Conservation (phyloP, 1,140 invertebrate species). For the Drosophila tani region DNA sequence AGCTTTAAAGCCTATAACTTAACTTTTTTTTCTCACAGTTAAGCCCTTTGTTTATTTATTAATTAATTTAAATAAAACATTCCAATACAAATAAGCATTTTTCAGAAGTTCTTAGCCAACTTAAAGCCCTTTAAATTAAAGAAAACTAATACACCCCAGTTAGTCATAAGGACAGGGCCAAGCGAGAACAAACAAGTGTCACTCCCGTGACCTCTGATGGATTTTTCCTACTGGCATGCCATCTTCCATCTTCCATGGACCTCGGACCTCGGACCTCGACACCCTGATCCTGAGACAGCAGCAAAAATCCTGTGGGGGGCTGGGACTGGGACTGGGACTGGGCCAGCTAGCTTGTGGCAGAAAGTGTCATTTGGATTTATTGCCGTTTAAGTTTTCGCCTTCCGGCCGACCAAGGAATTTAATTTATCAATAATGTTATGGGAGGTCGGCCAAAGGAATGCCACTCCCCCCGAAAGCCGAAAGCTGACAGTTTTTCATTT, state of each 20-base stretch:
- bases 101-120: too few relatives aligned
- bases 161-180: background rate
- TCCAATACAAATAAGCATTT: too few relatives aligned
- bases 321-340: background rate
- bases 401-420: slow-evolving; percentile 60
- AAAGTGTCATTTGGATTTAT: slow-evolving; percentile 55
- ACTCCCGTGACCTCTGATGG: slow-evolving; percentile 31
- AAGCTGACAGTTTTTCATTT: slow-evolving; percentile 50
- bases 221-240: slow-evolving; percentile 25
- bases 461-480: background rate
- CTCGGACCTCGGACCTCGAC: slow-evolving; percentile 21
- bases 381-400: slow-evolving; percentile 44
- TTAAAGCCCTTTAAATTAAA: background rate
- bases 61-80: too few relatives aligned
- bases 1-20: too few relatives aligned
- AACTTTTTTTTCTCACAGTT: too few relatives aligned
- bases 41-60: too few relatives aligned
- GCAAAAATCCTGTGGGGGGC: slow-evolving; percentile 3
- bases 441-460: slow-evolving; percentile 21
- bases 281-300: slow-evolving; percentile 24
- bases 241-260: slow-evolving; percentile 32
- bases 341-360: slow-evolving; percentile 2
- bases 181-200: slow-evolving; percentile 37
- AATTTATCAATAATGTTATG: slow-evolving; percentile 71
- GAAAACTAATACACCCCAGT: background rate